Percentiles rank a stretch among this genome's conserved stretches.
Conservation (phyloP, 2,113 vertebrate genomes). For the Elgaria multicarinata region DNA sequence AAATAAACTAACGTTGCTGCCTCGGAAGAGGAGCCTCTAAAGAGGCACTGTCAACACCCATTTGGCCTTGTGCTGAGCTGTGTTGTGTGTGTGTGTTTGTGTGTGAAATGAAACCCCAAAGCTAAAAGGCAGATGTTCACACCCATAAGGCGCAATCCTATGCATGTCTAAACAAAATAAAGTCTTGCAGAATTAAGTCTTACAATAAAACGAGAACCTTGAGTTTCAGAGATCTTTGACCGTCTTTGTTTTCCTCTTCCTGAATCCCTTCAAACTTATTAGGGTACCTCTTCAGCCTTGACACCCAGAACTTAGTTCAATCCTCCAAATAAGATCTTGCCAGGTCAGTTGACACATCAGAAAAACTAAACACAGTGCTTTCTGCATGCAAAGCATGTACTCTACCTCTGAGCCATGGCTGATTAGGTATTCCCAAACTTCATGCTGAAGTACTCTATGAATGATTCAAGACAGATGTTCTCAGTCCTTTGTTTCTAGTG, state of each 20-base stretch:
- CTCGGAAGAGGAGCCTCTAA: no score
- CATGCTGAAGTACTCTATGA: background rate
- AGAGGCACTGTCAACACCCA: background rate
- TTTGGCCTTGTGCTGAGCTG: background rate
- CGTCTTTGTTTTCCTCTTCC: background rate
- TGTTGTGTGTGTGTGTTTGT: background rate
- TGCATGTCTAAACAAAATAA: no score
- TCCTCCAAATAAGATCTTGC: background rate
- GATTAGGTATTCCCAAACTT: background rate
- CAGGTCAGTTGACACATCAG: background rate
- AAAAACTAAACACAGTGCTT: background rate
- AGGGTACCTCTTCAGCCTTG: background rate
- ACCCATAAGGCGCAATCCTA: no score
- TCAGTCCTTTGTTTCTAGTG: background rate
- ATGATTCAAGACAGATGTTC: background rate
- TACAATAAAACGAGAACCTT: no score
- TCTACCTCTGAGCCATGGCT: no score
- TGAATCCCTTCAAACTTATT: background rate
- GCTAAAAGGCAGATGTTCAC: background rate
- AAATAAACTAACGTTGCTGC: background rate
- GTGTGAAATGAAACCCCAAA: background rate
- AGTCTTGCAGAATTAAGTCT: no score
- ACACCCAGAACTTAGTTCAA: background rate
- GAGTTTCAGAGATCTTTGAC: background rate
- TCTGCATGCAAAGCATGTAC: no score